Conservation (phyloP, 2,113 vertebrate genomes). For the Dromiciops gliroides region DNA sequence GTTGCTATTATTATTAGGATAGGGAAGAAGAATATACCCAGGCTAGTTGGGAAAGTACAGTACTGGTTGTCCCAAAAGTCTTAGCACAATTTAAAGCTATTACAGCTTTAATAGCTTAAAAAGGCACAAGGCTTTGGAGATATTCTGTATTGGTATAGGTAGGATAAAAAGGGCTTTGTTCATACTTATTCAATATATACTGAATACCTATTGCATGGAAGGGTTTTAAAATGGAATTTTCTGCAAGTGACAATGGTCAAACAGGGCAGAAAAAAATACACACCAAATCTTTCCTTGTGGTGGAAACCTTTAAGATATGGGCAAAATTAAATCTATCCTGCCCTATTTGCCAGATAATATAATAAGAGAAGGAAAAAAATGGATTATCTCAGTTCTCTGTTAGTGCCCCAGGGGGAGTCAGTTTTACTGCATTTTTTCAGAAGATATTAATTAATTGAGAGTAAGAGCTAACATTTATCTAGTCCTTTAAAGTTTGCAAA, state of each 20-base stretch:
- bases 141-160: neutral
- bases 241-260: conserved; percentile 3
- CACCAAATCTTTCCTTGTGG: neutral
- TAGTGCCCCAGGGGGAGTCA: neutral
- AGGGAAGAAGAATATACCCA: neutral
- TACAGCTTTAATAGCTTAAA: neutral
- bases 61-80: neutral
- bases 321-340: neutral
- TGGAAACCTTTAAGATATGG: neutral
- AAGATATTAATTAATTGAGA: neutral
- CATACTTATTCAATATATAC: neutral
- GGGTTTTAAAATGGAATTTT: neutral
- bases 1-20: neutral
- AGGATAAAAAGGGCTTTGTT: neutral
- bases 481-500: too few relatives aligned
- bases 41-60: neutral
- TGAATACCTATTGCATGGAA: neutral
- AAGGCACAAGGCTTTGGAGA: neutral
- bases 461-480: neutral
- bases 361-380: neutral
- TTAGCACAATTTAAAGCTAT: neutral
- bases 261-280: neutral
- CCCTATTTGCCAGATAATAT: neutral
- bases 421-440: neutral
- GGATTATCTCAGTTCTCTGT: neutral